Percentiles rank a stretch among this genome's conserved stretches.
These are phyloP conservation scores for Forbesichthys agassizii DNA, from an alignment of 2,113 vertebrate genomes.

Conservation along the genomic window DNA sequence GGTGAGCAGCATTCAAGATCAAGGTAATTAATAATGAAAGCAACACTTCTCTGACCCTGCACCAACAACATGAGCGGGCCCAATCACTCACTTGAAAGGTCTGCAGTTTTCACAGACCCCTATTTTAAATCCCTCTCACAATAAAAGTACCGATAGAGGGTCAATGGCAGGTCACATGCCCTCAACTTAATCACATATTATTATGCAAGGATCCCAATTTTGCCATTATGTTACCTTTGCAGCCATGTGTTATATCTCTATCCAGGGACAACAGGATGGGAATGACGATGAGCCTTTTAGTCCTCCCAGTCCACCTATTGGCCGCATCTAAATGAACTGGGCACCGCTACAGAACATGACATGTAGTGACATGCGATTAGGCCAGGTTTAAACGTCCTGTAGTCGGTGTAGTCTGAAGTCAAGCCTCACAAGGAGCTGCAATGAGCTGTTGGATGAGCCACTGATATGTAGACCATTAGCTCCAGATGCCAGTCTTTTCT, in stretches of 20 bases:
- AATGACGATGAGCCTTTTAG: neutral
- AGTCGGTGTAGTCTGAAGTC: too few species aligned
- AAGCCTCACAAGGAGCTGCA: too few species aligned
- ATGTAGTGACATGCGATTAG: too few species aligned
- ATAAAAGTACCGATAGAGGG: neutral
- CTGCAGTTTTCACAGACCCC: neutral
- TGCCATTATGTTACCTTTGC: too few species aligned
- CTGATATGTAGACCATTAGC: too few species aligned
- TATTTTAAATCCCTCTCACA: neutral
- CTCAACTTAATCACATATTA: neutral
- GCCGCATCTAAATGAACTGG: neutral
- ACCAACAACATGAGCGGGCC: neutral
- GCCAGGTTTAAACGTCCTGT: too few species aligned
- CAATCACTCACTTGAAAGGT: neutral
- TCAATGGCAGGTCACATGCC: neutral
- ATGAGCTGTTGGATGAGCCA: neutral
- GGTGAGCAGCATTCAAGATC: too few species aligned
- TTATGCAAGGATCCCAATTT: neutral
- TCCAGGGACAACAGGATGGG: neutral
- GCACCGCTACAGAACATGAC: too few species aligned
- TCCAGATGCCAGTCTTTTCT: too few species aligned
- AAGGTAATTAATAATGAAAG: too few species aligned
- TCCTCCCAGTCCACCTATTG: neutral
- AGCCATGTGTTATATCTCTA: neutral
- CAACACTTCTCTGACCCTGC: too few species aligned